Base-by-base conservation (phyloP, 2,888 invertebrate species). In the Tachystola acroxantha region DNA sequence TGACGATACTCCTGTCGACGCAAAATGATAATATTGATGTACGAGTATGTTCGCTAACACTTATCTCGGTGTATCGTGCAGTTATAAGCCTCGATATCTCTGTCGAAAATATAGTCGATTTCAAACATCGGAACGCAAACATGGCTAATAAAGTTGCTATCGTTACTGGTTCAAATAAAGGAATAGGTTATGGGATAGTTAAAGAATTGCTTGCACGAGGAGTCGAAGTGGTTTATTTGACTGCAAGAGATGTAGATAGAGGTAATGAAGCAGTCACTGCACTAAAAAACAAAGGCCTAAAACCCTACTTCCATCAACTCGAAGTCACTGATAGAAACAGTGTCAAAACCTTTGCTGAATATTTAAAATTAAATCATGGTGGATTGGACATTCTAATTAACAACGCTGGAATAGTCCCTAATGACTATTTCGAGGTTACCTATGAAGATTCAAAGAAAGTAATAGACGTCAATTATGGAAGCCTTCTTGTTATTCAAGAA, bases 101-200 rank as follows among this genome's bases (percentile, higher is more conserved):
- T n/a, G n/a, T n/a, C 24, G n/a, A n/a, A n/a, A 4, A 9, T 7
- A 4, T n/a, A 24, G 24, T 24, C 7, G 9, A n/a, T n/a, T 24
- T 4, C 7, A n/a, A 24, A 24, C 24, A 24, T n/a, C 3, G n/a
- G 9, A 10, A 28, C 7, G 9, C 4, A 31, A 53, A 45, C 31
- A 67, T 65, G 64, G 36, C 46, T 10, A 36, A 39, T 13, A 68
- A 64, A 53, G 51, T 68, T 3, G 64, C 67, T 10, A 46, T 66
- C 2, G 91, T 92, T 3, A 91, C 92, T 9, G 92, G 91, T 14
- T 72, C 85, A 5, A 92, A 91, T 59, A 91, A 91, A 67, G 91
- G 92, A 1, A 90, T 92, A 42, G 92, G 92, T 6, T 90, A 76
- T 54, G 89, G 78, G 0, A 90, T 90, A 37, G 91, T 91, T 0